Evolutionary conservation across 2,113 vertebrate genomes (phyloP).

Genomic region (Myotis yumanensis): DNA sequence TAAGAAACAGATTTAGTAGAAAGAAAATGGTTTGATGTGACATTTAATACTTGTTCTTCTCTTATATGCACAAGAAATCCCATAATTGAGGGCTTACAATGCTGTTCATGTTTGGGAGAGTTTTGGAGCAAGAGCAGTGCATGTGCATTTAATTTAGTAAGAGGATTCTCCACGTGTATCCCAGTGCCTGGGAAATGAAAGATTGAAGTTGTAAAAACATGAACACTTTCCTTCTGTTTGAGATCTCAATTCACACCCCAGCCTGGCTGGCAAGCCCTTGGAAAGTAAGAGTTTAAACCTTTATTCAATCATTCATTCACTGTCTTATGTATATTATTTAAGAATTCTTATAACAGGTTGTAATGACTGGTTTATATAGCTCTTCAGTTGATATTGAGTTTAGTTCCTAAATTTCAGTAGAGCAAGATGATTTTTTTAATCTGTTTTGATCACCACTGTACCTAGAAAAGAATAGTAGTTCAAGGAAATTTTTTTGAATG

Average conservation of each 20-base stretch:
- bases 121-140: not conserved
- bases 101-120: constrained; percentile 30
- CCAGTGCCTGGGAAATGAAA: constrained; percentile 36
- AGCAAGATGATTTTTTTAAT: not conserved
- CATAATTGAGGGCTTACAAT: not conserved
- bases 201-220: constrained; percentile 35
- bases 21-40: constrained; percentile 60
- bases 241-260: constrained; percentile 39
- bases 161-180: constrained; percentile 1
- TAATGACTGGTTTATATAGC: not conserved
- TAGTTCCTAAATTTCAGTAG: not conserved
- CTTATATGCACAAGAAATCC: not conserved
- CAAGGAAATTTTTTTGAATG: not conserved
- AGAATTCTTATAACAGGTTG: not conserved
- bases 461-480: not conserved
- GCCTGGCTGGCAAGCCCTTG: not conserved
- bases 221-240: constrained; percentile 53
- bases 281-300: not conserved
- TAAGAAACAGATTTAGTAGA: constrained; percentile 40
- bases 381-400: not conserved
- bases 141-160: constrained; percentile 62
- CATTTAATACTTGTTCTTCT: not conserved
- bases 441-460: not conserved
- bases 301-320: not conserved
- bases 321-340: not conserved